phyloP scores from a whole-genome alignment of 2,797 vertebrate genomes.

The Leucoraja ocellata region DNA sequence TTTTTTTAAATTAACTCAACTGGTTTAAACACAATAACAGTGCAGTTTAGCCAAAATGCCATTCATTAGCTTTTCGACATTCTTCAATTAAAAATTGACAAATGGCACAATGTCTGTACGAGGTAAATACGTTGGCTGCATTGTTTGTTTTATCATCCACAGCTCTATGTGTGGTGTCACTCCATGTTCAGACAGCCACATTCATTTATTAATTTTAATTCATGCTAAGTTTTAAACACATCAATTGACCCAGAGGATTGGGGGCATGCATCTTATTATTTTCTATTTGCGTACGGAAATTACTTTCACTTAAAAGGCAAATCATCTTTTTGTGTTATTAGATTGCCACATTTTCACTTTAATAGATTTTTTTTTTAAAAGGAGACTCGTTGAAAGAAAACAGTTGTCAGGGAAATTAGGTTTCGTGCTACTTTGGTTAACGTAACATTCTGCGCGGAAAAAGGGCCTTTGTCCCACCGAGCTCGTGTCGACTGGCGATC shows the following conservation, averaged over 20 bases:
- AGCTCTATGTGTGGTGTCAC: not conserved
- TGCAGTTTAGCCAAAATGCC: not conserved
- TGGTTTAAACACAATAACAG: slow-evolving; percentile 2
- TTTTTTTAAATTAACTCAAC: not conserved
- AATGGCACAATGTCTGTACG: not conserved
- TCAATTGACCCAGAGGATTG: not conserved
- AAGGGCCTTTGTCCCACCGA: no score
- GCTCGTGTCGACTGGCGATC: no score
- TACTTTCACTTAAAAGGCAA: not conserved
- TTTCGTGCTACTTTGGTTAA: no score
- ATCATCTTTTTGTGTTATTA: not conserved
- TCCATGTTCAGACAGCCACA: not conserved
- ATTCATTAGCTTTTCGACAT: not conserved
- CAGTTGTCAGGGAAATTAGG: not conserved
- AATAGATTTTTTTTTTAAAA: not conserved
- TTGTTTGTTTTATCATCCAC: not conserved
- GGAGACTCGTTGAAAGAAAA: not conserved
- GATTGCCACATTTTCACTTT: not conserved
- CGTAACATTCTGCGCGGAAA: no score
- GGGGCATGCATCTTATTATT: not conserved
- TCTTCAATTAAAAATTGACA: not conserved
- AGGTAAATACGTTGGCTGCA: not conserved
- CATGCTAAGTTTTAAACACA: not conserved
- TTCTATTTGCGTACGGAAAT: not conserved
- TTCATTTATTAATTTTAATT: slow-evolving; percentile 18